A percentile compares a stretch with the other conserved stretches of the same genome.
Conservation (phyloP, 2,113 vertebrate genomes). For the Megaleporinus macrocephalus region DNA sequence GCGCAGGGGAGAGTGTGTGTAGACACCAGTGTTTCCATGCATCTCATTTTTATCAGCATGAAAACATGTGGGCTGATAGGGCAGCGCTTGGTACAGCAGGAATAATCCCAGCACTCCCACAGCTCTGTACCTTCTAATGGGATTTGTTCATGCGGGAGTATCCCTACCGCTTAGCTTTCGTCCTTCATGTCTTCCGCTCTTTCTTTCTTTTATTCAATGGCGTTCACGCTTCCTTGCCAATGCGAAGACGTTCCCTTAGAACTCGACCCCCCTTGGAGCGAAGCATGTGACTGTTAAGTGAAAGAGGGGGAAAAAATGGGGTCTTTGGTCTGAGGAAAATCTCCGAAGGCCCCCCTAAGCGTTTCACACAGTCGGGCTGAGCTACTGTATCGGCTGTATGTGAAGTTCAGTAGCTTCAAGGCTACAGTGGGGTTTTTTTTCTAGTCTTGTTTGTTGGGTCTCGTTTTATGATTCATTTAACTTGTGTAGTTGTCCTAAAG, state of each 20-base stretch:
- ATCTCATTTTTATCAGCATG: constrained; percentile 63
- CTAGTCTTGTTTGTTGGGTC: neutral
- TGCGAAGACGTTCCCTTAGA: constrained; percentile 27
- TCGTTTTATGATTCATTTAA: neutral
- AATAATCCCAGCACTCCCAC: constrained; percentile 50
- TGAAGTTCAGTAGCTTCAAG: neutral
- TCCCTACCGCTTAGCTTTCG: constrained; percentile 7
- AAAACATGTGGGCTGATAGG: constrained; percentile 59
- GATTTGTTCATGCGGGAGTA: constrained; percentile 27
- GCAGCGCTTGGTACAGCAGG: constrained; percentile 40
- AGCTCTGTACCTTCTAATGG: constrained; percentile 48
- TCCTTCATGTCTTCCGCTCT: constrained; percentile 27
- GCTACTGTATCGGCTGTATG: neutral
- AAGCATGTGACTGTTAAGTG: neutral
- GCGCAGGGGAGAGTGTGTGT: constrained; percentile 23
- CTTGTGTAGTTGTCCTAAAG: neutral
- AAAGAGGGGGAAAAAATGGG: constrained; percentile 19
- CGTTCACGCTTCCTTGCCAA: constrained; percentile 36
- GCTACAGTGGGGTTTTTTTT: neutral
- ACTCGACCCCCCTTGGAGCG: neutral
- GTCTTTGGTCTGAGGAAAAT: constrained; percentile 18
- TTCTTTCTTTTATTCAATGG: constrained; percentile 25
- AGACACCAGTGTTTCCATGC: constrained; percentile 58
- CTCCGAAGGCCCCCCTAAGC: neutral
- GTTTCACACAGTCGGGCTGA: constrained; percentile 9